Evolutionary conservation across 2,797 vertebrate genomes (phyloP).

Genomic region (Tapirus indicus): DNA sequence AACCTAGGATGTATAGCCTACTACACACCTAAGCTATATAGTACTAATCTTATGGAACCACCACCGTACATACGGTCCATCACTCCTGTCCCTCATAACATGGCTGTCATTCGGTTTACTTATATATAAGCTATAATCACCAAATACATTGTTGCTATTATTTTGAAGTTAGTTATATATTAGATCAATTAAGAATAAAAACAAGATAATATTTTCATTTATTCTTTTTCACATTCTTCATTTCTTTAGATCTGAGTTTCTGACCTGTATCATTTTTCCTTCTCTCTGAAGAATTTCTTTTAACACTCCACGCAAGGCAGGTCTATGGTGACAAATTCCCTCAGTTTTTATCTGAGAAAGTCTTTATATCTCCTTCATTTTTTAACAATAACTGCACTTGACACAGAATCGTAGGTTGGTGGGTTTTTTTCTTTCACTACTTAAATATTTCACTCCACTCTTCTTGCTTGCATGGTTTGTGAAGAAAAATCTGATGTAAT

Average conservation of each 20-base stretch:
- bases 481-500: not conserved
- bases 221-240: not conserved
- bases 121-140: not conserved
- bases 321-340: not conserved
- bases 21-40: too few species aligned
- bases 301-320: not conserved
- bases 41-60: too few species aligned
- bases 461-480: not conserved
- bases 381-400: not conserved
- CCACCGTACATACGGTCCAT: too few species aligned
- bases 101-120: not conserved
- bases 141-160: not conserved
- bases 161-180: not conserved
- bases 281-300: not conserved
- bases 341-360: constrained; percentile 3
- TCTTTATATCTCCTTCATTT: not conserved
- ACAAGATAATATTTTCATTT: not conserved
- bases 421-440: not conserved
- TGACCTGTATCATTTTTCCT: not conserved
- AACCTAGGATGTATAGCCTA: too few species aligned
- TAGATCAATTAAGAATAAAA: not conserved
- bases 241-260: not conserved
- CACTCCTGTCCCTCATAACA: not conserved
- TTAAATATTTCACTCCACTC: not conserved
- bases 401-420: not conserved